Evolutionary conservation across 2,113 vertebrate genomes (phyloP), one percentile per base, ranked within the genome.

Genomic region (Struthidea cinerea): DNA sequence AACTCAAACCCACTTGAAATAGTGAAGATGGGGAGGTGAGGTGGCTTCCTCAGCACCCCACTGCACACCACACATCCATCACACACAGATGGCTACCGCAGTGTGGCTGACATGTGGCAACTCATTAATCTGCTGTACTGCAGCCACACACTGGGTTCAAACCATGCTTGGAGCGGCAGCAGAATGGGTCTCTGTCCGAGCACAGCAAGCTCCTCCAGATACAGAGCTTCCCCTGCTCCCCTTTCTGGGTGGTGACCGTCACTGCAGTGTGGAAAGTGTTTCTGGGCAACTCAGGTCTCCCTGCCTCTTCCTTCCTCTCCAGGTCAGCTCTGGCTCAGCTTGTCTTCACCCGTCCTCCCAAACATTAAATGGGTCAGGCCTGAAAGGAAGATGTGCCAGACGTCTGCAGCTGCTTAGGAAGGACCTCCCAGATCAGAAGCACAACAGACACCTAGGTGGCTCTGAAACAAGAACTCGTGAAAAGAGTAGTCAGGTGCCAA

Each of bases 361-460:
- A 76, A 18, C 4, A 46, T 60, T 83, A 73, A 46, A 3, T 1
- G 3, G 11, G 30, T 80, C 64, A 70, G 39, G 65, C 13, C 59
- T 84, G 76, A 84, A 82, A 60, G 27, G 49, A 59, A 47, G 44
- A 53, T 0, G 0, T 20, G 20, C 7, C 65, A 82, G 56, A 52
- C 1, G 1, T 49, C 49, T 13, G 33, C 39, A 70, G 33, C 15
- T 67, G 39, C 75, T 56, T 37, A 63, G 52, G 39, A 77, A 81
- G 33, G 10, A 86, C 1, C 6, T 63, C 20, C 7, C 52, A 60
- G 47, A 68, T 71, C 63, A 84, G 59, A 84, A 47, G 41, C 13
- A 67, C 0, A 0, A 26, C 0, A 2, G 57, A 42, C 33, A 67
- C 33, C 2, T 16, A 47, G 35, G 41, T 1, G 3, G 20, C 37